Evolutionary conservation across 2,113 vertebrate genomes (phyloP).

Genomic region (western clawed frog (Xenopus tropicalis)): UCB_Xtro_10.0 CM004444.2:3092001-3092500

Average conservation of each 20-base stretch:
- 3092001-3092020: slow-evolving; percentile 60
- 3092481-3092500: slow-evolving; percentile 68
- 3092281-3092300: slow-evolving; percentile 79
- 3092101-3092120: slow-evolving; percentile 22
- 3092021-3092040: slow-evolving; percentile 60
- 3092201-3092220: not conserved
- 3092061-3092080: slow-evolving; percentile 52
- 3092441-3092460: slow-evolving; percentile 24
- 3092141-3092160: slow-evolving; percentile 35
- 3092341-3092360: slow-evolving; percentile 42
- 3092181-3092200: slow-evolving; percentile 20
- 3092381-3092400: not conserved
- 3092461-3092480: slow-evolving; percentile 52
- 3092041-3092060: slow-evolving; percentile 73
- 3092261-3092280: slow-evolving; percentile 57
- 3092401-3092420: slow-evolving; percentile 43
- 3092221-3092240: too few relatives aligned
- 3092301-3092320: slow-evolving; percentile 83
- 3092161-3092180: slow-evolving; percentile 40
- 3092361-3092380: slow-evolving; percentile 38
- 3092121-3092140: not conserved
- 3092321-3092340: slow-evolving; percentile 60
- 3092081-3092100: slow-evolving; percentile 38
- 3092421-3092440: slow-evolving; percentile 3
- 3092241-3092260: slow-evolving; percentile 33